Evolutionary conservation across 2,797 vertebrate species (phyloP).

Genomic region (Rhincodon typus): DNA sequence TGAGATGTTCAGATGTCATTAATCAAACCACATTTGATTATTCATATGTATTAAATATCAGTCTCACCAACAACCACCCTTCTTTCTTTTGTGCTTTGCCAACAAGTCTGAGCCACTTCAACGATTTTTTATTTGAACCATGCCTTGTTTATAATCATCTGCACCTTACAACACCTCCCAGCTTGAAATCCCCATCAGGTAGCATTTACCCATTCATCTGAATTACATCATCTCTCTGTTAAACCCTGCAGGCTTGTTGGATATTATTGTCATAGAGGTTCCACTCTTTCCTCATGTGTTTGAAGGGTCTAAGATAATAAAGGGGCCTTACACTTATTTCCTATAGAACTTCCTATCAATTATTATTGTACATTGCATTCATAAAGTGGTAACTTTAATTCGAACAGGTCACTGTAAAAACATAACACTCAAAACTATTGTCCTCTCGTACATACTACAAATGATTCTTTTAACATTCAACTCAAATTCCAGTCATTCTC

Average conservation of each 20-base stretch:
- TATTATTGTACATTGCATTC: background rate
- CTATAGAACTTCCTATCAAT: background rate
- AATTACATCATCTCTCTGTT: background rate
- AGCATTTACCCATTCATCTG: background rate
- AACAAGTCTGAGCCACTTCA: conserved; percentile 9
- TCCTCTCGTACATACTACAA: background rate
- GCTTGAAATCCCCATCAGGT: background rate
- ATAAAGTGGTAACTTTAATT: background rate
- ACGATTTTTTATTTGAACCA: background rate
- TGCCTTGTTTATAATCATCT: background rate
- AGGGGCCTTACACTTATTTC: background rate
- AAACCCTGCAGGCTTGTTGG: background rate
- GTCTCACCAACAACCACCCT: background rate
- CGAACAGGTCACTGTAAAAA: background rate
- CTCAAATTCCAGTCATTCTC: background rate
- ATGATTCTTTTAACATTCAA: background rate
- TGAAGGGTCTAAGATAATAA: background rate
- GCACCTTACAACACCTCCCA: background rate
- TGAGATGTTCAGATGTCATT: background rate
- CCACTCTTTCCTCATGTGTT: background rate
- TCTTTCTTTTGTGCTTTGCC: background rate
- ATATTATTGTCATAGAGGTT: background rate
- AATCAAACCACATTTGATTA: background rate
- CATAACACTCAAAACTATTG: background rate
- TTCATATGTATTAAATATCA: background rate